A percentile compares a stretch with the other conserved stretches of the same genome.
phyloP scores from a whole-genome alignment of 2,113 vertebrate genomes.

The Phrynosoma platyrhinos region DNA sequence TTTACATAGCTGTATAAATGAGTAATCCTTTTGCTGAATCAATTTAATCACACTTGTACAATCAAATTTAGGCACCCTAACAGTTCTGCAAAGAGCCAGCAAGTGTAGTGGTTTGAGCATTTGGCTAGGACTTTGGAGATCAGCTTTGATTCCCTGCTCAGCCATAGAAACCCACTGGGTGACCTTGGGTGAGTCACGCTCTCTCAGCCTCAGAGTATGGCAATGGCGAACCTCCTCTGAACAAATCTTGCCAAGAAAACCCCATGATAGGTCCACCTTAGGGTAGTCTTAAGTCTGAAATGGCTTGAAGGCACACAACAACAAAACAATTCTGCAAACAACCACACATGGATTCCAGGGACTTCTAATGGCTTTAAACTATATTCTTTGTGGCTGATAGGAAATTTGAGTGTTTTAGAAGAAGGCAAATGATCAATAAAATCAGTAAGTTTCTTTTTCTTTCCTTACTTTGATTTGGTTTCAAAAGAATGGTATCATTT shows the following conservation, averaged over 20 bases:
- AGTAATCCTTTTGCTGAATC: constrained; percentile 17
- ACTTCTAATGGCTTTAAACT: background rate
- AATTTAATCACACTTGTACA: background rate
- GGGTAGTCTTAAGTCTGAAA: too few species aligned
- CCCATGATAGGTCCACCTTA: too few species aligned
- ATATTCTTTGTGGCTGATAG: background rate
- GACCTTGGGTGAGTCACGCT: too few species aligned
- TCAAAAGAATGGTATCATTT: background rate
- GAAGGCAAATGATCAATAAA: background rate
- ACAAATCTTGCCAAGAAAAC: too few species aligned
- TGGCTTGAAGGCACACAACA: too few species aligned
- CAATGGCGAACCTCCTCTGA: too few species aligned
- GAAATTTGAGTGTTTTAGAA: background rate
- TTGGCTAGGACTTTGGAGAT: too few species aligned
- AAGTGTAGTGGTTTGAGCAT: too few species aligned
- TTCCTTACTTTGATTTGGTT: background rate
- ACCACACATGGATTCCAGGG: background rate
- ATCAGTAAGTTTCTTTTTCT: background rate
- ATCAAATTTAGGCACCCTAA: background rate
- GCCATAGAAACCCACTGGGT: too few species aligned
- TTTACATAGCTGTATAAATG: constrained; percentile 32
- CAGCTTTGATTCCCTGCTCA: too few species aligned
- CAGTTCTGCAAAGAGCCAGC: constrained; percentile 5
- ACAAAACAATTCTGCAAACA: too few species aligned
- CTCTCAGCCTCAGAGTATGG: too few species aligned